Conservation (phyloP, 2,888 invertebrate genomes). For the Herminia tarsipennalis region DNA sequence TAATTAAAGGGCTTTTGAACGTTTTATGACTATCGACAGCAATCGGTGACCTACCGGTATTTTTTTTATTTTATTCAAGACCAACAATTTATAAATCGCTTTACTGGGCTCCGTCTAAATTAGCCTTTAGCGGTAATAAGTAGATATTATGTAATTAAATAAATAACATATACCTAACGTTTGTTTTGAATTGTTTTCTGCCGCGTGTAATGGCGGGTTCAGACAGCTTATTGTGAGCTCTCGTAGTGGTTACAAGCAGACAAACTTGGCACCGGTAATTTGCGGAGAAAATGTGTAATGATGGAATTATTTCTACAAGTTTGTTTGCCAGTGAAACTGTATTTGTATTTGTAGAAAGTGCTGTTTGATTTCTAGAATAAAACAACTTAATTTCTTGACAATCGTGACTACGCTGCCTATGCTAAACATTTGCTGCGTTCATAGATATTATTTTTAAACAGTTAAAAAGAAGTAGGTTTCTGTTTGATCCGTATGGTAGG, state of each 20-base stretch:
- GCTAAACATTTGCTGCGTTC: too few relatives aligned
- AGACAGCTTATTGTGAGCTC: slow-evolving; percentile 14
- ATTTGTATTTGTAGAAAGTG: neutral
- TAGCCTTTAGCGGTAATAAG: slow-evolving; percentile 1
- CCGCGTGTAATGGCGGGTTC: slow-evolving; percentile 19
- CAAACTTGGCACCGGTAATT: slow-evolving; percentile 18
- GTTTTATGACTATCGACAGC: too few relatives aligned
- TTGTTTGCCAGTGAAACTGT: neutral
- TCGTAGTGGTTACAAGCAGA: slow-evolving; percentile 1
- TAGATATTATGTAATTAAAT: slow-evolving; percentile 21
- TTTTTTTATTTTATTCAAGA: too few relatives aligned
- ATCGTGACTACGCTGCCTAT: too few relatives aligned
- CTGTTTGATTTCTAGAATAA: too few relatives aligned
- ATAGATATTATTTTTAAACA: too few relatives aligned
- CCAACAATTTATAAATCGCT: too few relatives aligned
- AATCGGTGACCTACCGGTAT: too few relatives aligned
- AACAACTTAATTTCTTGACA: too few relatives aligned
- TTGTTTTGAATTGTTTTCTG: slow-evolving; percentile 14
- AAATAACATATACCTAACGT: slow-evolving; percentile 22
- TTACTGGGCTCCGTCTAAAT: slow-evolving; percentile 7
- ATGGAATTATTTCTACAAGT: slow-evolving; percentile 23
- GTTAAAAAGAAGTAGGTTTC: too few relatives aligned
- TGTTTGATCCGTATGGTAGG: too few relatives aligned
- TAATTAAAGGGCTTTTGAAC: too few relatives aligned
- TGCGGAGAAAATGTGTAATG: slow-evolving; percentile 34